A percentile compares a stretch with the other conserved stretches of the same genome.
These are phyloP conservation scores for Brachystomella parvula DNA, from an alignment of 1,140 invertebrate species.

Conservation along the genomic window DNA sequence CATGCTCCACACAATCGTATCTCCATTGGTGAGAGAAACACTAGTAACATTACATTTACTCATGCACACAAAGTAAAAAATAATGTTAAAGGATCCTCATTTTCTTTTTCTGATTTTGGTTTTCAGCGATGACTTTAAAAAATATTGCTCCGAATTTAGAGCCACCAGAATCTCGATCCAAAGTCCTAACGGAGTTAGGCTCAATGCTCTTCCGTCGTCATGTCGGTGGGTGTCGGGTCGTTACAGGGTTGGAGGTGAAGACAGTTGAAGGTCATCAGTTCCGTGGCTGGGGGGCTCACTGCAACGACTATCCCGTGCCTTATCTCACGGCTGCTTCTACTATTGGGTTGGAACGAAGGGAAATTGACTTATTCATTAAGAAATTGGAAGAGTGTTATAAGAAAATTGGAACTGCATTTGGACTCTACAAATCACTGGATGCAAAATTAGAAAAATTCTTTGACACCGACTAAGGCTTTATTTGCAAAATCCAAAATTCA, in stretches of 20 bases:
- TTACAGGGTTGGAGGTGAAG: conserved; percentile 51
- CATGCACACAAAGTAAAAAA: background rate
- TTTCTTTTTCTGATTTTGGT: conserved; percentile 25
- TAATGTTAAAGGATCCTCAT: too few relatives aligned
- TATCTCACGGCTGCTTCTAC: conserved; percentile 65
- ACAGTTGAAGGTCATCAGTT: conserved; percentile 52
- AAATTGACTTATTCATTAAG: conserved; percentile 59
- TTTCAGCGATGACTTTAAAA: conserved; percentile 43
- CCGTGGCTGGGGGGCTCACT: conserved; percentile 63
- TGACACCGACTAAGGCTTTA: too few relatives aligned
- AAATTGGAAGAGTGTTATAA: conserved; percentile 54
- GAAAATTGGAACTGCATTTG: too few relatives aligned
- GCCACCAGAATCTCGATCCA: conserved; percentile 38
- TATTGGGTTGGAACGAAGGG: conserved; percentile 58
- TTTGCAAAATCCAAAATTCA: too few relatives aligned
- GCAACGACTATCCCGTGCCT: conserved; percentile 52
- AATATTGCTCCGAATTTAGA: conserved; percentile 43
- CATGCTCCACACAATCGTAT: conserved; percentile 63
- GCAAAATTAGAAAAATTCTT: too few relatives aligned
- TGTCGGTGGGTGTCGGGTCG: conserved; percentile 61
- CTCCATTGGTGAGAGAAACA: conserved; percentile 53
- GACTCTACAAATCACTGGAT: too few relatives aligned
- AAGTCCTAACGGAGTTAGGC: conserved; percentile 50
- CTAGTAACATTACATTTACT: background rate
- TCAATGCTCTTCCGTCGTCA: conserved; percentile 64